Evolutionary conservation across 92 coral and sea anemone species (phyloP).

Genomic region (Pocillopora meandrina): DNA sequence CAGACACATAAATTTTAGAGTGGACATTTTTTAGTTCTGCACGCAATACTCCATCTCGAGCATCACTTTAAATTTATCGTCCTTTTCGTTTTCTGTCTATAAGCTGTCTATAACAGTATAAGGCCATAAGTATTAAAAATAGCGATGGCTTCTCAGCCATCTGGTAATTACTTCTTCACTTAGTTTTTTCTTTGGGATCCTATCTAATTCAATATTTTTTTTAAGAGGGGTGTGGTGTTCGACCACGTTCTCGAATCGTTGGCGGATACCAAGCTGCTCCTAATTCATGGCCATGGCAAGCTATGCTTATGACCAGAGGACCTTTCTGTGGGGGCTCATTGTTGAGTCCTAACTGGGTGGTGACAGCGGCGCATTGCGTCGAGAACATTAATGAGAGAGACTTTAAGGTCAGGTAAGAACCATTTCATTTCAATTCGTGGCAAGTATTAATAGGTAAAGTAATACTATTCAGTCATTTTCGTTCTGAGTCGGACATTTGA

Average conservation of each 20-base stretch:
- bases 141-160: neutral
- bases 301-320: constrained; percentile 10
- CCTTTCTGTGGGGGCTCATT: constrained; percentile 27
- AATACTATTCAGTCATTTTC: neutral
- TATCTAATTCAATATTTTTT: neutral
- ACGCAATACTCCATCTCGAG: no score
- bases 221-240: constrained; percentile 33
- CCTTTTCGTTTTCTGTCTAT: no score
- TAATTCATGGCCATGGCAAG: constrained; percentile 34
- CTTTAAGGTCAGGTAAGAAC: constrained; percentile 19
- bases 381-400: constrained; percentile 4
- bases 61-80: no score
- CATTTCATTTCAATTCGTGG: neutral
- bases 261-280: constrained; percentile 24
- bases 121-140: no score
- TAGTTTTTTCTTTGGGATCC: neutral
- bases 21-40: no score
- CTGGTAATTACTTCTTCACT: neutral
- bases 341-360: constrained; percentile 16
- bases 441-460: neutral
- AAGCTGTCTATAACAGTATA: no score
- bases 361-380: constrained; percentile 28
- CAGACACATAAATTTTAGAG: no score
- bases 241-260: constrained; percentile 24
- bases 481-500: no score